Conservation (phyloP, 2,797 vertebrate species). For the Lindbergichthys nudifrons region DNA sequence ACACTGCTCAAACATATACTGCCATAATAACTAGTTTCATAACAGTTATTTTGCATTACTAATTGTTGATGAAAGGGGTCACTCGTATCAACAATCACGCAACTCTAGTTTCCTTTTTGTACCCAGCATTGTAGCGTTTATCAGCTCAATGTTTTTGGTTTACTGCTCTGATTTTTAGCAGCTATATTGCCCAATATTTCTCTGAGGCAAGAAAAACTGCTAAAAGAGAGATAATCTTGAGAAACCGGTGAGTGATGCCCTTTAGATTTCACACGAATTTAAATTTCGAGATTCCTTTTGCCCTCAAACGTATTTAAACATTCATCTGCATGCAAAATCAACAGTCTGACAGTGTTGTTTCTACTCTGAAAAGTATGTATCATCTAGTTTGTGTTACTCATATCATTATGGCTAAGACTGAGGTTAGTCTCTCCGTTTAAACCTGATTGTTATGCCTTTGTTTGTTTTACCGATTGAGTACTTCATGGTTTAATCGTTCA, state of each 20-base stretch:
- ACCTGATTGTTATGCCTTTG: constrained; percentile 18
- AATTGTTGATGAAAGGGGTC: not conserved
- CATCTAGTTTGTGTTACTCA: constrained; percentile 38
- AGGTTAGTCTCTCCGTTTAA: constrained; percentile 2
- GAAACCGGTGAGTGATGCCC: not conserved
- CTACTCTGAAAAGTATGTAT: not conserved
- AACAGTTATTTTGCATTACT: no score
- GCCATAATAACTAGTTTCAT: not conserved
- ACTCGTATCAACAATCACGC: not conserved
- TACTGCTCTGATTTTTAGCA: not conserved
- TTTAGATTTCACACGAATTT: not conserved
- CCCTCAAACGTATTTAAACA: constrained; percentile 2
- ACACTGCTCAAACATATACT: not conserved
- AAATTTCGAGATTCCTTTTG: not conserved
- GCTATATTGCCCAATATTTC: not conserved
- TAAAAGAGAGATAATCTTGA: not conserved
- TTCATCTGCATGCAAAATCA: constrained; percentile 27
- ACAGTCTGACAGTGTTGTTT: constrained; percentile 31
- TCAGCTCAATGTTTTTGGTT: not conserved
- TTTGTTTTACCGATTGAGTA: constrained; percentile 28
- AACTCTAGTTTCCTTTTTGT: not conserved
- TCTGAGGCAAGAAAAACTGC: no score
- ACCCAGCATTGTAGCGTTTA: not conserved
- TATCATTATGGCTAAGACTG: constrained; percentile 16
- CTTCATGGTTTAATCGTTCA: constrained; percentile 31